Base-by-base conservation (phyloP, 2,888 invertebrate genomes). In the Endotricha flammealis region DNA sequence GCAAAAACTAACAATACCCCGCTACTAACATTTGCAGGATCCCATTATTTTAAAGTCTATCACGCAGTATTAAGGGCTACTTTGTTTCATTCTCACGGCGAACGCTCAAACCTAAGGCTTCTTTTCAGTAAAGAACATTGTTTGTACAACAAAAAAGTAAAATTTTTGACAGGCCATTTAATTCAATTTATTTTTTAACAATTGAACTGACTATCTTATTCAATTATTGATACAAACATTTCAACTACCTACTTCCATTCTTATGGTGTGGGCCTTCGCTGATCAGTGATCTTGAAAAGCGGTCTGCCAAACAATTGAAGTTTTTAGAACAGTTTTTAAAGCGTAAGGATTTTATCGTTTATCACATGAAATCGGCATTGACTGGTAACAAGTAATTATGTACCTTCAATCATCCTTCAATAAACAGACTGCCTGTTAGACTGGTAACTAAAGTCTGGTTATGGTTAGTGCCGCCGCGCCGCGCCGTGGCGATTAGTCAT, bases 101-200 rank as follows among this genome's bases (percentile, higher is more conserved):
- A 2, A n/a, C 13, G 4, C 12, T 3, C 28, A 12, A 30, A 16
- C 10, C 10, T 3, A 11, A 10, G 34, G 13, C 11, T 10, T 12
- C 25, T 41, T 50, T 49, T 51, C 47, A 44, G 11, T 12, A 35
- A 22, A 32, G 29, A 30, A 27, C 29, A 38, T 58, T 66, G 53
- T 64, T 60, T 59, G 51, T 44, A 41, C 50, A 52, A 54, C 58
- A 53, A 60, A 63, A 63, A 64, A 46, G 59, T 52, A 53, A 61
- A 57, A 53, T 68, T 64, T 64, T 69, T 66, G 56, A 53, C 65
- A 56, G 50, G 45, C 64, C 60, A 68, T 79, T 78, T 80, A 82
- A 81, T 80, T 70, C 78, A 73, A 82, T 81, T 81, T 79, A 59
- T n/a, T n/a, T n/a, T n/a, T 47, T 64, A 70, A 76, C 77, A 80